Evolutionary conservation across 2,113 vertebrate species (phyloP).

Genomic region (Ameiurus melas): DNA sequence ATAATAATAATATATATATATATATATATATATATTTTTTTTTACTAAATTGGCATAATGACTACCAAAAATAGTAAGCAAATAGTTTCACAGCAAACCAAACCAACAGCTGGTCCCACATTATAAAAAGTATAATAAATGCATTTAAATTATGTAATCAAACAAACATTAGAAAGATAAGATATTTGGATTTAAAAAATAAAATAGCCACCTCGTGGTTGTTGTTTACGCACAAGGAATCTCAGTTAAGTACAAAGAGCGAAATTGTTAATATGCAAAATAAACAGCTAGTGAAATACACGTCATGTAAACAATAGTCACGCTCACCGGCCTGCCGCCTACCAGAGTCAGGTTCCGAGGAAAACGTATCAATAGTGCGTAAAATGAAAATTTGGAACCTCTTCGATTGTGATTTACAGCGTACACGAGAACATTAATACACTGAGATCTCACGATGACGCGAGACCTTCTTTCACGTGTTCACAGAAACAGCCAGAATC

Average conservation of each 20-base stretch:
- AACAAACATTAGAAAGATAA: constrained; percentile 1
- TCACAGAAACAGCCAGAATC: constrained; percentile 40
- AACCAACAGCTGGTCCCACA: constrained; percentile 9
- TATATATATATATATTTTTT: no score
- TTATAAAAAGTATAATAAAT: constrained; percentile 1
- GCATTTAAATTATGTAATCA: not conserved
- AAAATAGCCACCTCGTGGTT: constrained; percentile 11
- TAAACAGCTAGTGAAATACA: constrained; percentile 82
- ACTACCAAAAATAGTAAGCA: not conserved
- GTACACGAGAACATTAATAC: constrained; percentile 44
- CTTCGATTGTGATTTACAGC: constrained; percentile 43
- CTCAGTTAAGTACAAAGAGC: constrained; percentile 43
- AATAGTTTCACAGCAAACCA: constrained; percentile 2
- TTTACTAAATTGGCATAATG: not conserved
- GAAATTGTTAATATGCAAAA: constrained; percentile 78
- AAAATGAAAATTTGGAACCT: constrained; percentile 45
- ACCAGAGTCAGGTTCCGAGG: constrained; percentile 76
- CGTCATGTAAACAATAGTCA: constrained; percentile 88
- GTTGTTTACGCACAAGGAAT: constrained; percentile 39
- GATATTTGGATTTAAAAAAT: not conserved
- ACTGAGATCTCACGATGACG: constrained; percentile 26
- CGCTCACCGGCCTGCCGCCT: constrained; percentile 73
- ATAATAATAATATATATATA: no score
- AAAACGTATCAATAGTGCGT: constrained; percentile 63
- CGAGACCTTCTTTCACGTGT: constrained; percentile 26